Conservation (phyloP, 2,113 vertebrate genomes). For the Trogon melanurus region DNA sequence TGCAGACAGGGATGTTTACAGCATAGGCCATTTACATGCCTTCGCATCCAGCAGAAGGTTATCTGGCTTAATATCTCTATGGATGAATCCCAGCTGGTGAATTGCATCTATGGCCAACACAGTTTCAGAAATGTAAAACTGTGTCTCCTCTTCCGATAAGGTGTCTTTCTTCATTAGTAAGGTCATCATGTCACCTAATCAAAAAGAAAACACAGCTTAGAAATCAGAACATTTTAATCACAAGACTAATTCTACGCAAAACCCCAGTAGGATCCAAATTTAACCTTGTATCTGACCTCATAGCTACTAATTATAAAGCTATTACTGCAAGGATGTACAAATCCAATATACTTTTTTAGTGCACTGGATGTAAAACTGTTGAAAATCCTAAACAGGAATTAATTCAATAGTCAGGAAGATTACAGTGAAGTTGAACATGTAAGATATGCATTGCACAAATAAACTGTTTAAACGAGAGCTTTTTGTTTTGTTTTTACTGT, state of each 20-base stretch:
- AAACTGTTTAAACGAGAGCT: not conserved
- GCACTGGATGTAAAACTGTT: not conserved
- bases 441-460: not conserved
- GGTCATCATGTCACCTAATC: slow-evolving; percentile 98
- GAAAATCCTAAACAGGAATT: not conserved
- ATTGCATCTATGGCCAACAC: slow-evolving; percentile 97
- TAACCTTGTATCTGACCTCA: not conserved
- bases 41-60: slow-evolving; percentile 95
- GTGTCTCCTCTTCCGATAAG: slow-evolving; percentile 94
- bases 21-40: slow-evolving; percentile 64
- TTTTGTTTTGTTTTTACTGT: not conserved
- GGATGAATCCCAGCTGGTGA: slow-evolving; percentile 98
- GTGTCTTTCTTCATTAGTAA: slow-evolving; percentile 99
- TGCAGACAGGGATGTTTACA: not conserved
- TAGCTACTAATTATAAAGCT: not conserved
- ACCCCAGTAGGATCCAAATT: not conserved
- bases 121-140: slow-evolving; percentile 99
- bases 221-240: not conserved
- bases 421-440: not conserved
- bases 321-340: slow-evolving; percentile 3
- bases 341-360: not conserved
- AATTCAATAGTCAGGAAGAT: not conserved
- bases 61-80: slow-evolving; percentile 97
- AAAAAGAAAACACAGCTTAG: not conserved
- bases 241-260: not conserved